Evolutionary conservation across 2,888 invertebrate genomes (phyloP), one percentile per base, ranked within the genome.

Genomic region (Cacoxenus indagator): DNA sequence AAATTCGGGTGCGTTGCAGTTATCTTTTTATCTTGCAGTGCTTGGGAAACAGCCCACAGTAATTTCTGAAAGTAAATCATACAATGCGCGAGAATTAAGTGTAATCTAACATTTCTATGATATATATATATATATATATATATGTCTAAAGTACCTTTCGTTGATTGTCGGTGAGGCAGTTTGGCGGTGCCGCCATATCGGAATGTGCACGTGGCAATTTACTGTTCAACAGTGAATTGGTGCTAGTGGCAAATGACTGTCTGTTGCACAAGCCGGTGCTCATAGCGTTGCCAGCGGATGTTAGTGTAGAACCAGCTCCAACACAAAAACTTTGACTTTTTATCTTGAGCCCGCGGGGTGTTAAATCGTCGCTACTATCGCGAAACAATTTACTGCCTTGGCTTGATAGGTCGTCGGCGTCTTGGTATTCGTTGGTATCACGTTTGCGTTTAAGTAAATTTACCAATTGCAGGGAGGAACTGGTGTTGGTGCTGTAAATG

Each of bases 1-100:
- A 94, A 95, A 51, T 92, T 90, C 0, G 92, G 90, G 76, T 95
- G 93, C 27, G 82, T 84, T 0, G 89, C 90, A 0, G 91, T 91
- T 82, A 94, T 92, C 48, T 94, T 93, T 85, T 92, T 92, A 27
- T 90, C 89, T 54, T 93, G 91, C 19, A 95, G 88, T 0, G 95
- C 93, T 81, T 94, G 93, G 2, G 94, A 92, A 4, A 95, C 94
- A 0, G 95, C 94, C 94, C 94, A 95, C 19, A 94, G 88, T 27
- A 95, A 89, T 90, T 95, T 95, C 94, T 86, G 46, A 6, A n/a
- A n/a, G n/a, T n/a, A n/a, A n/a, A n/a, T n/a, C n/a, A n/a, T n/a
- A n/a, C n/a, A n/a, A n/a, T n/a, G n/a, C n/a, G n/a, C n/a, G n/a
- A n/a, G n/a, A n/a, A n/a, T n/a, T n/a, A n/a, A n/a, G n/a, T n/a